These are phyloP conservation scores for Cataglyphis altisquamis DNA, from an alignment of 2,888 invertebrate species.

Conservation along the genomic window DNA sequence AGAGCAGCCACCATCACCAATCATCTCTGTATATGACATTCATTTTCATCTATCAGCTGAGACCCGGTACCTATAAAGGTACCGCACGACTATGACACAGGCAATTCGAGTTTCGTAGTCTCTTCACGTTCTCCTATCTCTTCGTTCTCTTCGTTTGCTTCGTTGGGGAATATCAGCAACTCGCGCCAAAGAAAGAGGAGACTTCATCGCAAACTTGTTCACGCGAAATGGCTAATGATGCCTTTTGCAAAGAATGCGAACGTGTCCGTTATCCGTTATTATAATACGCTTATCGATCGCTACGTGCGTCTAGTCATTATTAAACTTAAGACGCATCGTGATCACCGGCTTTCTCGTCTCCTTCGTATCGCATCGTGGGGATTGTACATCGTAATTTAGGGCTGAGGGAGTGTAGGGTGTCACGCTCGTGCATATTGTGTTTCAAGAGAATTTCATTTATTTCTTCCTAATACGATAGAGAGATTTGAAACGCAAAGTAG, in stretches of 20 bases:
- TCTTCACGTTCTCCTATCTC: constrained; percentile 17
- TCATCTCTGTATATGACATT: constrained; percentile 66
- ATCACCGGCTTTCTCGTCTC: neutral
- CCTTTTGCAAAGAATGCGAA: constrained; percentile 31
- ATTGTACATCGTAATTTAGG: neutral
- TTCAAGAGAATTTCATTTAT: constrained; percentile 17
- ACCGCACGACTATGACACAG: constrained; percentile 54
- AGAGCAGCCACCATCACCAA: constrained; percentile 67
- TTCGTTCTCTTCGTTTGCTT: constrained; percentile 30
- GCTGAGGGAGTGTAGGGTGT: neutral
- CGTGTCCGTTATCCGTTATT: constrained; percentile 10
- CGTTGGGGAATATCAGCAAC: constrained; percentile 8
- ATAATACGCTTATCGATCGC: neutral
- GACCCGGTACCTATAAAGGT: constrained; percentile 48
- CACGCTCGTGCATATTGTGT: neutral
- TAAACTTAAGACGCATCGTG: constrained; percentile 3
- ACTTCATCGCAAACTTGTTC: constrained; percentile 38
- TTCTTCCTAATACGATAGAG: neutral
- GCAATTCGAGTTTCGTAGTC: constrained; percentile 49
- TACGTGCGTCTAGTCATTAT: neutral
- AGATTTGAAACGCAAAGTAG: constrained; percentile 32
- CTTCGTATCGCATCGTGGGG: neutral
- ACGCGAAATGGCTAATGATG: constrained; percentile 61
- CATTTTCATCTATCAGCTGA: constrained; percentile 65
- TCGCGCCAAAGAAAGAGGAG: constrained; percentile 1